Conservation (phyloP, 2,888 invertebrate species). For the Drosophila austrosaltans region DNA sequence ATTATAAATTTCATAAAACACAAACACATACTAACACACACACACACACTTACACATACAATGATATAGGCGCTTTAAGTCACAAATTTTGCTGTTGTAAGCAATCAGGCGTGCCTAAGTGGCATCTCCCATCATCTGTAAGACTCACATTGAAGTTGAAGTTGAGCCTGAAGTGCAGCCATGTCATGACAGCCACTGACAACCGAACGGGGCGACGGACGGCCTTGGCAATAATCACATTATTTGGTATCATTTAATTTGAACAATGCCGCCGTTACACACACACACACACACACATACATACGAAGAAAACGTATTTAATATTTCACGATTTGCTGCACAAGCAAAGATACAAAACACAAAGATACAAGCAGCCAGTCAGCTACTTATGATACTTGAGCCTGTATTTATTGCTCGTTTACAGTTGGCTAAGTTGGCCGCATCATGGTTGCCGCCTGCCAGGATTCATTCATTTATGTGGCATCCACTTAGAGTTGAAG, state of each 20-base stretch:
- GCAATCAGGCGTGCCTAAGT: slow-evolving; percentile 76
- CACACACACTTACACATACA: slow-evolving; percentile 5
- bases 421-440: slow-evolving; percentile 72
- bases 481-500: slow-evolving; percentile 59
- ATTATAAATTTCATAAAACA: slow-evolving; percentile 41
- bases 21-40: slow-evolving; percentile 17
- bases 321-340: slow-evolving; percentile 71
- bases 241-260: slow-evolving; percentile 75
- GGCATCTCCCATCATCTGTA: slow-evolving; percentile 55
- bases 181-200: slow-evolving; percentile 48
- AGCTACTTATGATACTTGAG: slow-evolving; percentile 52
- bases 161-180: slow-evolving; percentile 76
- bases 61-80: slow-evolving; percentile 19
- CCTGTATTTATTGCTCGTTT: slow-evolving; percentile 68
- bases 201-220: slow-evolving; percentile 26
- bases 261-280: slow-evolving; percentile 51
- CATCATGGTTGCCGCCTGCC: slow-evolving; percentile 53
- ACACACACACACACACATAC: slow-evolving; percentile 33
- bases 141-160: slow-evolving; percentile 55
- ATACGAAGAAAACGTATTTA: slow-evolving; percentile 56
- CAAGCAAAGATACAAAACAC: slow-evolving; percentile 42
- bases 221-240: slow-evolving; percentile 68
- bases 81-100: slow-evolving; percentile 40
- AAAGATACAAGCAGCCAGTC: slow-evolving; percentile 49
- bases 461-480: slow-evolving; percentile 66